A percentile compares a stretch with the other conserved stretches of the same genome.
These are phyloP conservation scores for Cancer borealis DNA, from an alignment of 2,888 invertebrate genomes.

Conservation along the genomic window DNA sequence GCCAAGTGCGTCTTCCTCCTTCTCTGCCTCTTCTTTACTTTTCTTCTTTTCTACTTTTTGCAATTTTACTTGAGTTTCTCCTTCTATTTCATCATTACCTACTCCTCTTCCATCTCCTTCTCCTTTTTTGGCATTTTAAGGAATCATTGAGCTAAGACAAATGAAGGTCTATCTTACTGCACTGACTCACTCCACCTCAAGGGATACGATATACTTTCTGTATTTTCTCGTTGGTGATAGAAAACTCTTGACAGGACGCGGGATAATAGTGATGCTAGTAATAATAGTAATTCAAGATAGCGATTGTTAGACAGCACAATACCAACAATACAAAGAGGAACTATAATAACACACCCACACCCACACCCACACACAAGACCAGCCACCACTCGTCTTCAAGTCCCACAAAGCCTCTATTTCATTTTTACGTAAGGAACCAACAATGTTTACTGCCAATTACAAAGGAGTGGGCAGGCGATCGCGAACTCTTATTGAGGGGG, in stretches of 20 bases:
- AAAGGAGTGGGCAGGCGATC: neutral
- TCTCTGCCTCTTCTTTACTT: neutral
- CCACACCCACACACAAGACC: neutral
- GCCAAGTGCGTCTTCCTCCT: neutral
- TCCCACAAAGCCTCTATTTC: neutral
- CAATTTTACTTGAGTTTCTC: neutral
- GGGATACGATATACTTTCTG: too few relatives aligned
- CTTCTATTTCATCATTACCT: neutral
- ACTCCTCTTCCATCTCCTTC: neutral
- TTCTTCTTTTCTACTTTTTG: neutral
- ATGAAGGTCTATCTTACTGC: too few relatives aligned
- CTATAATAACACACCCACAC: neutral
- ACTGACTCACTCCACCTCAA: too few relatives aligned
- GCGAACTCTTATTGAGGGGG: neutral
- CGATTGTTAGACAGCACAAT: too few relatives aligned
- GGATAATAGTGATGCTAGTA: too few relatives aligned
- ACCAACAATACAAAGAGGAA: neutral
- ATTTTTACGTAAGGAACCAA: neutral
- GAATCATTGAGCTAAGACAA: too few relatives aligned
- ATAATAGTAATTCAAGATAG: too few relatives aligned
- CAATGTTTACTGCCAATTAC: constrained; percentile 6
- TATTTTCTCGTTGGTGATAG: too few relatives aligned
- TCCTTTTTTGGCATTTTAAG: neutral
- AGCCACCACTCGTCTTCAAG: neutral
- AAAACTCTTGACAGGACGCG: too few relatives aligned